A percentile compares a stretch with the other conserved stretches of the same genome.
Evolutionary conservation across 30 jellyfish, hydroid and myxozoan genomes (phyloP).

Genomic region (Cassiopea xamachana): DNA sequence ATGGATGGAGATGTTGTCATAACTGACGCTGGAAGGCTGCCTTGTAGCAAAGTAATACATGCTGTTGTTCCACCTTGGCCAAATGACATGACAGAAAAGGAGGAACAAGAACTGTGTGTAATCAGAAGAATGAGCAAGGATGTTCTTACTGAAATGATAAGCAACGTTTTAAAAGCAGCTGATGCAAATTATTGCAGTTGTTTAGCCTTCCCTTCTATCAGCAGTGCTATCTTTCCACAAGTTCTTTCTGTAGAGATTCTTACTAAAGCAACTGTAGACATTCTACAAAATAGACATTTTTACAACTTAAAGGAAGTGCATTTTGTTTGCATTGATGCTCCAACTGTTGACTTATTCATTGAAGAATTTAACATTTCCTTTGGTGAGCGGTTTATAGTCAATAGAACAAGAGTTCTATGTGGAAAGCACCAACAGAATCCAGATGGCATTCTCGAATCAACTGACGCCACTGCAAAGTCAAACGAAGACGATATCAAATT

Average conservation of each 20-base stretch:
- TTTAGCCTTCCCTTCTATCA: neutral
- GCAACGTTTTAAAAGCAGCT: constrained; percentile 24
- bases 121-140: neutral
- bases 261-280: neutral
- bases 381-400: neutral
- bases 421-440: too few relatives aligned
- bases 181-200: neutral
- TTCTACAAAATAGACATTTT: neutral
- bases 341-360: constrained; percentile 31
- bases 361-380: neutral
- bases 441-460: too few relatives aligned
- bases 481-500: neutral
- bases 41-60: constrained; percentile 16
- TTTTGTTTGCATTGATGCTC: constrained; percentile 36
- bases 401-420: neutral
- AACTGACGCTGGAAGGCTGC: constrained; percentile 47
- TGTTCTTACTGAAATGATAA: neutral
- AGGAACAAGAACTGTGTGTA: neutral
- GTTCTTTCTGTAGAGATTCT: constrained; percentile 54
- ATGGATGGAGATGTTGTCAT: constrained; percentile 19
- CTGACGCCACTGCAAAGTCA: neutral
- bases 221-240: constrained; percentile 54
- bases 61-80: constrained; percentile 69
- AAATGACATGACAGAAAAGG: neutral
- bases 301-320: constrained; percentile 14